A percentile compares a stretch with the other conserved stretches of the same genome.
Conservation (phyloP, 2,888 invertebrate species). For the Drosophila barbarae region DNA sequence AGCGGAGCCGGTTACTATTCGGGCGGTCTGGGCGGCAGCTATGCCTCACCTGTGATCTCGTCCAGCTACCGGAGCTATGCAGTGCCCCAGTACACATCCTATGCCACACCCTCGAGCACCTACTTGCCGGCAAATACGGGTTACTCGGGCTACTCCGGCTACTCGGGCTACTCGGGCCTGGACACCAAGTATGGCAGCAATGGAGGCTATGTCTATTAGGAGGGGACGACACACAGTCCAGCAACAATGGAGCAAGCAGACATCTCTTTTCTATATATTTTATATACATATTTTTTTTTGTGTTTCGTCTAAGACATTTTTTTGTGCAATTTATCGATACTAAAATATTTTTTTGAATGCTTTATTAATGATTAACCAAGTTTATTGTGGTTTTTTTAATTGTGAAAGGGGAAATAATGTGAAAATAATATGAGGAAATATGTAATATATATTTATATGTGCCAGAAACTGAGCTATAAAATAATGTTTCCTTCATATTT, state of each 20-base stretch:
- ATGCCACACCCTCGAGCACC: conserved; percentile 52
- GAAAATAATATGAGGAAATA: neutral
- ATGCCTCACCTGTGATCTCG: conserved; percentile 36
- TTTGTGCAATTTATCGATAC: conserved; percentile 18
- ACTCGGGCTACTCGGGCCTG: conserved; percentile 49
- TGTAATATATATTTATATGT: neutral
- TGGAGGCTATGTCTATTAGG: conserved; percentile 73
- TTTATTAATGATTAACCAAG: conserved; percentile 10
- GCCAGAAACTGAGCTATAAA: neutral
- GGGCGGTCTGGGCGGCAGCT: conserved; percentile 33
- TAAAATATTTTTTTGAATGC: conserved; percentile 16
- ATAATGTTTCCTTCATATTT: neutral
- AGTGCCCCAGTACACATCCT: conserved; percentile 53
- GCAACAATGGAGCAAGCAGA: conserved; percentile 26
- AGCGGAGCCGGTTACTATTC: conserved; percentile 42
- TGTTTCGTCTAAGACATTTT: conserved; percentile 9
- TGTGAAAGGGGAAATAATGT: neutral
- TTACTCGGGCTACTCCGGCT: conserved; percentile 29
- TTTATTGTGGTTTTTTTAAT: neutral
- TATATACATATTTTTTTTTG: conserved; percentile 6
- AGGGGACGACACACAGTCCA: neutral
- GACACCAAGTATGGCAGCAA: conserved; percentile 72
- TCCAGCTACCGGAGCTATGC: conserved; percentile 58
- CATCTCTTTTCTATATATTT: neutral
- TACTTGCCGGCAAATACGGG: conserved; percentile 49